Evolutionary conservation across 1,140 invertebrate genomes (phyloP).

Genomic region (Drosophila parvula): DNA sequence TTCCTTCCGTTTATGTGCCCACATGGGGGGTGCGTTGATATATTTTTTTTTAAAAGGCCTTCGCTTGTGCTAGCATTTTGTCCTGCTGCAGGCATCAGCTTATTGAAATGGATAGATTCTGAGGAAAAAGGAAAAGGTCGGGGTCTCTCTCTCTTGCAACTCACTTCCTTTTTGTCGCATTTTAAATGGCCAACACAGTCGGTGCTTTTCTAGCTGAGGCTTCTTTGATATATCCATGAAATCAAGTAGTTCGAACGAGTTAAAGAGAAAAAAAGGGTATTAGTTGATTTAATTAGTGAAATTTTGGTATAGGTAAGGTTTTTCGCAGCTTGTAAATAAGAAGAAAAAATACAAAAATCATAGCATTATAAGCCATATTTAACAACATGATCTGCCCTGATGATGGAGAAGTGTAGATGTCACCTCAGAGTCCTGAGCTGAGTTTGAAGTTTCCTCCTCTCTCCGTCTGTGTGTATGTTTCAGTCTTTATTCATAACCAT

Average conservation of each 20-base stretch:
- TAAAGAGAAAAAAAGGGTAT: background rate
- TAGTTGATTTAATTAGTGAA: background rate
- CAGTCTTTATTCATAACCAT: slow-evolving; percentile 15
- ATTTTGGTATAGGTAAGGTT: background rate
- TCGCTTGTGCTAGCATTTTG: slow-evolving; percentile 18
- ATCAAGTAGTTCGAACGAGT: background rate
- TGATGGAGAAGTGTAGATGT: background rate
- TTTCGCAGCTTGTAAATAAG: background rate
- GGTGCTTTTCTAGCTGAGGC: background rate
- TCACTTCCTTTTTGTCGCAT: slow-evolving; percentile 66
- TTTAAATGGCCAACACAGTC: slow-evolving; percentile 26
- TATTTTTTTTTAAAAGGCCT: slow-evolving; percentile 32
- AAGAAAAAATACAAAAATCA: background rate
- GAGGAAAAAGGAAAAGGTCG: background rate
- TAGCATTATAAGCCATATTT: background rate
- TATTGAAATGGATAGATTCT: slow-evolving; percentile 34
- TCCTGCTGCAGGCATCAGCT: slow-evolving; percentile 26
- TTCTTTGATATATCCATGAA: slow-evolving; percentile 3
- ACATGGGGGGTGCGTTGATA: slow-evolving; percentile 34
- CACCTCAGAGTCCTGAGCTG: background rate
- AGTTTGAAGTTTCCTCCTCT: slow-evolving; percentile 1
- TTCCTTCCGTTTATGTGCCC: slow-evolving; percentile 6
- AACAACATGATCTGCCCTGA: slow-evolving; percentile 25
- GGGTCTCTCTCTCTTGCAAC: background rate
- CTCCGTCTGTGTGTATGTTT: slow-evolving; percentile 6